Evolutionary conservation across 2,797 vertebrate species (phyloP).

Genomic region (Enteromius afrohamiltoni): DNA sequence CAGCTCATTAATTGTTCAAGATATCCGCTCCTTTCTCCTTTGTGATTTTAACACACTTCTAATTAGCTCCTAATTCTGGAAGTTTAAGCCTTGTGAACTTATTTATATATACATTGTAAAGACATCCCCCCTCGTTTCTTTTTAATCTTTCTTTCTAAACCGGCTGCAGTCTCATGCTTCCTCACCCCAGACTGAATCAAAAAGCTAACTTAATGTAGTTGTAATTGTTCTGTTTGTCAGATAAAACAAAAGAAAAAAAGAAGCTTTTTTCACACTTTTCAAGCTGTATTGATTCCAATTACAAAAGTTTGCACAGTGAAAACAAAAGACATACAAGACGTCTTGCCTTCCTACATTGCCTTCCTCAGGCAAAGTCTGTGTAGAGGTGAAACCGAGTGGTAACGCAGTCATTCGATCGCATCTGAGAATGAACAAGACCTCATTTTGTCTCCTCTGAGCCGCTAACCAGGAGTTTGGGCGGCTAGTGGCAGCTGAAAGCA

Average conservation of each 20-base stretch:
- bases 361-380: conserved; percentile 51
- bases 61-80: conserved; percentile 76
- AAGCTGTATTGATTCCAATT: conserved; percentile 25
- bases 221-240: conserved; percentile 70
- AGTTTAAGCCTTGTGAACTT: conserved; percentile 68
- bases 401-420: conserved; percentile 43
- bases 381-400: conserved; percentile 49
- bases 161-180: conserved; percentile 48
- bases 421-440: conserved; percentile 41
- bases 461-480: conserved; percentile 30
- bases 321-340: conserved; percentile 37
- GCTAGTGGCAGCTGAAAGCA: conserved; percentile 67
- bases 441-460: conserved; percentile 21
- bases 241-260: not conserved
- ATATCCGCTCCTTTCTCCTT: conserved; percentile 73
- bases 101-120: conserved; percentile 73
- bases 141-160: conserved; percentile 62
- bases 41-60: conserved; percentile 80
- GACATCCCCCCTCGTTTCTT: conserved; percentile 77
- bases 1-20: conserved; percentile 79
- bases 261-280: not conserved
- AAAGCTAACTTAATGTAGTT: conserved; percentile 63
- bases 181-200: conserved; percentile 45
- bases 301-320: conserved; percentile 18
- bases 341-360: no score